Evolutionary conservation across 1,140 invertebrate species (phyloP).

Genomic region (Sitobion miscanthi): DNA sequence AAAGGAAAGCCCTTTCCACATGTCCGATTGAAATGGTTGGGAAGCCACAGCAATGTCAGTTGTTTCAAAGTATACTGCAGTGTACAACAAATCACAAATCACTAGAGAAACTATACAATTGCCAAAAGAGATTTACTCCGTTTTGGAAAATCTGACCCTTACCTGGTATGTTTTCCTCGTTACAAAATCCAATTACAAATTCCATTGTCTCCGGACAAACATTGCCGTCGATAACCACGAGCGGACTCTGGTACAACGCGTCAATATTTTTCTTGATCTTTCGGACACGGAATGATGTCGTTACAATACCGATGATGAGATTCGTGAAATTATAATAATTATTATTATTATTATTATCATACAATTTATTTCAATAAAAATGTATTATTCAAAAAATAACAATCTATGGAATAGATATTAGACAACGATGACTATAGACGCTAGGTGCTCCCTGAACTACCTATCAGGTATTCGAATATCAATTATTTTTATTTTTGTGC

Average conservation of each 20-base stretch:
- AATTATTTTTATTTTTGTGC: no score
- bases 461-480: no score
- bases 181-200: slow-evolving; percentile 70
- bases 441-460: no score
- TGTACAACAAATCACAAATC: slow-evolving; percentile 60
- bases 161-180: slow-evolving; percentile 72
- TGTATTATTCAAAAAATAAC: not conserved
- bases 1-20: slow-evolving; percentile 66
- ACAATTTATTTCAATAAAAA: not conserved
- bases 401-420: not conserved
- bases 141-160: slow-evolving; percentile 60
- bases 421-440: no score
- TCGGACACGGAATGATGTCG: not conserved
- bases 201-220: slow-evolving; percentile 72
- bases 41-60: slow-evolving; percentile 69
- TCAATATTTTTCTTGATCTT: slow-evolving; percentile 67
- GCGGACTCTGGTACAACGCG: slow-evolving; percentile 68
- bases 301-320: not conserved
- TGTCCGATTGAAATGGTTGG: slow-evolving; percentile 66
- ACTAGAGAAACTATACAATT: slow-evolving; percentile 7
- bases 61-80: slow-evolving; percentile 74
- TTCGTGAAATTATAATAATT: not conserved
- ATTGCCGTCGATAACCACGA: slow-evolving; percentile 86
- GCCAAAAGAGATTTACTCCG: not conserved
- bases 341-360: not conserved